phyloP scores from a whole-genome alignment of 2,797 vertebrate species.

The Spinibarbus caldwelli region DNA sequence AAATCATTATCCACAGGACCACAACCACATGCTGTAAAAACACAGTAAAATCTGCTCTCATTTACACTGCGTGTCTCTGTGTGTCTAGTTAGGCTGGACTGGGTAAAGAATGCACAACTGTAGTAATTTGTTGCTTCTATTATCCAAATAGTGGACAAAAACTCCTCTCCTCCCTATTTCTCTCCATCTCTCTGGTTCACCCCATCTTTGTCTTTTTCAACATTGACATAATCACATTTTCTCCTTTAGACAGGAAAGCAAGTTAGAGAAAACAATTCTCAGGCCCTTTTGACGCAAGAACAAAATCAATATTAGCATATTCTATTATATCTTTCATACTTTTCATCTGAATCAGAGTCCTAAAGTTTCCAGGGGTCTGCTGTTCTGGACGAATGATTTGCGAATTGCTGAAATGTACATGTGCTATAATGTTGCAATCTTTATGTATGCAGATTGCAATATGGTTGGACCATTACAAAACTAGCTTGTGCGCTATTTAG shows the following conservation, averaged over 20 bases:
- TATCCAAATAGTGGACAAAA: constrained; percentile 10
- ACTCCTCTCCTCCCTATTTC: constrained; percentile 3
- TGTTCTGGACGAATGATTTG: not conserved
- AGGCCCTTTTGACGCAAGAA: not conserved
- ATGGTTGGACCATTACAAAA: not conserved
- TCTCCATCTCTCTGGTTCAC: not conserved
- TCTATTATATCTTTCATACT: not conserved
- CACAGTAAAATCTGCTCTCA: constrained; percentile 49
- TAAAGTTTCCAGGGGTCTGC: not conserved
- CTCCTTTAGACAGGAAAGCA: constrained; percentile 3
- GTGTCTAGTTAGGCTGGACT: constrained; percentile 55
- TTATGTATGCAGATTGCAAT: not conserved
- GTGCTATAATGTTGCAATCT: not conserved
- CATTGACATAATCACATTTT: not conserved
- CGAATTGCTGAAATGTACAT: not conserved
- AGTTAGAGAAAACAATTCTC: not conserved
- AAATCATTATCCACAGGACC: constrained; percentile 74
- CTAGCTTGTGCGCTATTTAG: not conserved
- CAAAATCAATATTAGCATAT: not conserved
- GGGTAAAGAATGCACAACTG: constrained; percentile 57
- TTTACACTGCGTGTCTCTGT: constrained; percentile 44
- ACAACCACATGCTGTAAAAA: constrained; percentile 70
- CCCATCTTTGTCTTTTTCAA: not conserved
- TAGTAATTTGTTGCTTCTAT: constrained; percentile 52
- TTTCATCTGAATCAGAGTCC: not conserved